A percentile compares a stretch with the other conserved stretches of the same genome.
phyloP scores from a whole-genome alignment of 1,140 invertebrate species.

The Drosophila teissieri region DNA sequence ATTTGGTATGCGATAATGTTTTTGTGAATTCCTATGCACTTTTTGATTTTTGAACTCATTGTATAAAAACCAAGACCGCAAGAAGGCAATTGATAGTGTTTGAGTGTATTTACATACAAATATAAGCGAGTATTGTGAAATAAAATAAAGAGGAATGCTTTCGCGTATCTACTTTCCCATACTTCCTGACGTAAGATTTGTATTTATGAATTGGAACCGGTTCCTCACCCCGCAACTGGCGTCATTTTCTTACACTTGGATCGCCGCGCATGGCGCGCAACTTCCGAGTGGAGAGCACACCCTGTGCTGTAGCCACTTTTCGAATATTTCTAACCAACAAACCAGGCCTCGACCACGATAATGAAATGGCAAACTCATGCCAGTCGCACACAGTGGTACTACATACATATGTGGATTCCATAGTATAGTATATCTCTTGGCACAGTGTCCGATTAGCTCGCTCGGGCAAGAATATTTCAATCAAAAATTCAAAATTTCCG shows the following conservation, averaged over 20 bases:
- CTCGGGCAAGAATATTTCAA: neutral
- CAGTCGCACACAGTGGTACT: conserved; percentile 5
- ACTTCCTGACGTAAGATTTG: conserved; percentile 23
- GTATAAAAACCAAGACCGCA: conserved; percentile 26
- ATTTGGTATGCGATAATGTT: no score
- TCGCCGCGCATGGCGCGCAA: conserved; percentile 3
- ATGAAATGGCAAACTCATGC: conserved; percentile 52
- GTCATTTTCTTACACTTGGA: no score
- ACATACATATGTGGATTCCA: neutral
- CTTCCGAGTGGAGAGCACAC: conserved; percentile 3
- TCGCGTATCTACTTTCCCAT: conserved; percentile 8
- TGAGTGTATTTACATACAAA: neutral
- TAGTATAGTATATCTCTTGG: conserved; percentile 6
- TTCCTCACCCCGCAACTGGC: neutral
- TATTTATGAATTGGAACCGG: conserved; percentile 23
- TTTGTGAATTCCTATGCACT: no score
- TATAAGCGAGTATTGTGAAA: conserved; percentile 9
- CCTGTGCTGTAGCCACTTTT: conserved; percentile 19
- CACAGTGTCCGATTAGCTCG: conserved; percentile 14
- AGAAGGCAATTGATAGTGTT: conserved; percentile 5
- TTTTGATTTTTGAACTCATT: neutral
- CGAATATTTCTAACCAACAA: conserved; percentile 26
- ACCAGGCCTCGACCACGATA: conserved; percentile 35
- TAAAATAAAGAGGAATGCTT: conserved; percentile 8
- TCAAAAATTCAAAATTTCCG: conserved; percentile 4